phyloP scores from a whole-genome alignment of 37 sponge, comb jelly and placozoan genomes.

The Chondrilla cf. caribensis region DNA sequence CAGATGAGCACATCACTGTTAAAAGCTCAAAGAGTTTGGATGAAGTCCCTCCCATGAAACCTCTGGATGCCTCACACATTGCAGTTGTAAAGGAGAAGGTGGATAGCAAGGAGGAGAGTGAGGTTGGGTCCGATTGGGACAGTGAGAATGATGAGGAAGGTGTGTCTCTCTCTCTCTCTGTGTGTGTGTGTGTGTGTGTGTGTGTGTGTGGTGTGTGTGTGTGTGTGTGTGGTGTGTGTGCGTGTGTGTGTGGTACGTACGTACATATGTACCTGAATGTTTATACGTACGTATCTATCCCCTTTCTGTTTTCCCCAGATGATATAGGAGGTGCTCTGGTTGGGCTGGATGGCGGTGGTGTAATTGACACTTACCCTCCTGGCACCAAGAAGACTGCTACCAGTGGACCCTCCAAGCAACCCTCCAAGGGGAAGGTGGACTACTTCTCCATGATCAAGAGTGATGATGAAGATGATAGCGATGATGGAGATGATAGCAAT shows the following conservation, averaged over 20 bases:
- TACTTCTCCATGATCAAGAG: constrained; percentile 10
- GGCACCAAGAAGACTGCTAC: background rate
- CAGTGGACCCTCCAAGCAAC: background rate
- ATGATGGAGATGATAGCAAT: too few relatives aligned
- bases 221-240: background rate
- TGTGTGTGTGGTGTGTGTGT: background rate
- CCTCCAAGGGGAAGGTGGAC: background rate
- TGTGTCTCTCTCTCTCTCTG: background rate
- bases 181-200: background rate
- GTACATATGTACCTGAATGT: too few relatives aligned
- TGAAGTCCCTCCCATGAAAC: too few relatives aligned
- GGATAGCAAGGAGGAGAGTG: constrained; percentile 21
- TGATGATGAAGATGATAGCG: background rate
- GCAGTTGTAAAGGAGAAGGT: constrained; percentile 7
- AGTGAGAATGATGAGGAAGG: background rate
- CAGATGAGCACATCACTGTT: background rate
- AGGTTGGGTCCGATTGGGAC: background rate
- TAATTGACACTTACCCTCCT: background rate
- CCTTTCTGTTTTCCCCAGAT: background rate
- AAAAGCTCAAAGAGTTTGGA: too few relatives aligned
- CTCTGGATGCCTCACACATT: too few relatives aligned
- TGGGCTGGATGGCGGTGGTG: background rate
- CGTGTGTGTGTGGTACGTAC: background rate
- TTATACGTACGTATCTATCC: background rate
- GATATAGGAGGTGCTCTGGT: constrained; percentile 1